phyloP scores from a whole-genome alignment of 2,888 invertebrate genomes.

The Limnephilus rhombicus region DNA sequence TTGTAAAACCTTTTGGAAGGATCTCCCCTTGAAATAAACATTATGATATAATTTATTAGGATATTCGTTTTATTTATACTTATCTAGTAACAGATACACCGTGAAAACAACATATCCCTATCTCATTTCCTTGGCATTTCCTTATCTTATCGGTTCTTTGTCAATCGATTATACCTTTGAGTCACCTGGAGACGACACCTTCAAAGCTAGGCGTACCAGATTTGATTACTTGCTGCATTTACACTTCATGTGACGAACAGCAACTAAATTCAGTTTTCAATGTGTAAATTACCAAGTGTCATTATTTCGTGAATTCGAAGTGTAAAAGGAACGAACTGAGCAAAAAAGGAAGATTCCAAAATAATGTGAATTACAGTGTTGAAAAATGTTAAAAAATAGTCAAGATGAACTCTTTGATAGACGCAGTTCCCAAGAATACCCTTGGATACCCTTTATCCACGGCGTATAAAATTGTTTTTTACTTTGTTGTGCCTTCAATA shows the following conservation, averaged over 20 bases:
- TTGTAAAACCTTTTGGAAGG: background rate
- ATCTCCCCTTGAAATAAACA: background rate
- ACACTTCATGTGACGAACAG: background rate
- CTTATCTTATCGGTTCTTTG: slow-evolving; percentile 39
- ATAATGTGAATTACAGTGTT: slow-evolving; percentile 44
- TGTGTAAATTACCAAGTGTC: background rate
- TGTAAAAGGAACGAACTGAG: background rate
- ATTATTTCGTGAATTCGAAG: background rate
- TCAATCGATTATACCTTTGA: slow-evolving; percentile 30
- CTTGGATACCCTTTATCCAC: slow-evolving; percentile 59
- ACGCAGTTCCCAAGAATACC: slow-evolving; percentile 57
- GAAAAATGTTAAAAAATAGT: slow-evolving; percentile 3
- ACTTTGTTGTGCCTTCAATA: slow-evolving; percentile 76
- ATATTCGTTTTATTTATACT: background rate
- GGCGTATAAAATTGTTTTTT: slow-evolving; percentile 61
- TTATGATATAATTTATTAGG: background rate
- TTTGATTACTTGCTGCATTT: background rate
- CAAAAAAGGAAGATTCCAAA: background rate
- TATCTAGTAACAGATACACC: background rate
- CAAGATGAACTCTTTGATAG: slow-evolving; percentile 59
- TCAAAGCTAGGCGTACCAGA: background rate
- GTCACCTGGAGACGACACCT: background rate
- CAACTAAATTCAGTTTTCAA: background rate
- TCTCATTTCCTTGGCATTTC: slow-evolving; percentile 25
- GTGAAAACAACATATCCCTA: slow-evolving; percentile 6